Conservation (phyloP, 2,888 invertebrate species). For the Amphimallon solstitiale region DNA sequence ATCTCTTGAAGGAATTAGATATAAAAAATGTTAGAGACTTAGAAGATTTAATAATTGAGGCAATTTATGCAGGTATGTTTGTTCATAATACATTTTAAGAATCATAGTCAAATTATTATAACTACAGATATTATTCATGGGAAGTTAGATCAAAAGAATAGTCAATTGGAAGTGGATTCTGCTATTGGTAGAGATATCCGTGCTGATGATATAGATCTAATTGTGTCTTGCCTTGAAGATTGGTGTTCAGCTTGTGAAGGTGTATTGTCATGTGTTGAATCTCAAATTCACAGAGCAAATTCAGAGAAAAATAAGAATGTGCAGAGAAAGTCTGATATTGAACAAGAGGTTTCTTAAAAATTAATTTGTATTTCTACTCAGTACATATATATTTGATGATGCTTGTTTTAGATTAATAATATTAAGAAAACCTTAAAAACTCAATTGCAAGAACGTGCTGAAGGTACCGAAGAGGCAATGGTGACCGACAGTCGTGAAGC, state of each 20-base stretch:
- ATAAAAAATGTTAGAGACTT: slow-evolving; percentile 92
- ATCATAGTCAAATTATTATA: slow-evolving; percentile 15
- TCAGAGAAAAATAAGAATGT: slow-evolving; percentile 82
- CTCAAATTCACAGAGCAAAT: slow-evolving; percentile 89
- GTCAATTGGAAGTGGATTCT: slow-evolving; percentile 92
- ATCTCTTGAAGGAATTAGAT: slow-evolving; percentile 85
- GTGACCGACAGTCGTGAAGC: slow-evolving; percentile 78
- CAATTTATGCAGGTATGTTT: slow-evolving; percentile 88
- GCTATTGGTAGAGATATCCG: slow-evolving; percentile 93
- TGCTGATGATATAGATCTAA: slow-evolving; percentile 82
- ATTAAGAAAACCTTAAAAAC: slow-evolving; percentile 90
- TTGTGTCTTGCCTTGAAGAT: slow-evolving; percentile 82
- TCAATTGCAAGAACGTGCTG: slow-evolving; percentile 70
- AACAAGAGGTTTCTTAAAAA: slow-evolving; percentile 78
- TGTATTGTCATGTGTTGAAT: slow-evolving; percentile 88
- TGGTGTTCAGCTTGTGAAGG: slow-evolving; percentile 94
- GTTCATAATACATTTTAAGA: not conserved
- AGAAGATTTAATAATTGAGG: slow-evolving; percentile 97
- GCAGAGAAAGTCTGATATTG: slow-evolving; percentile 83
- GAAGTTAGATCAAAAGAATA: slow-evolving; percentile 95
- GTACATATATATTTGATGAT: slow-evolving; percentile 12
- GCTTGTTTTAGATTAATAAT: slow-evolving; percentile 74
- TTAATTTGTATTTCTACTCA: too few species aligned
- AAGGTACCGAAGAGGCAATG: slow-evolving; percentile 88
- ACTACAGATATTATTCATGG: slow-evolving; percentile 89